Evolutionary conservation across 2,888 invertebrate species (phyloP), one percentile per base, ranked within the genome.

Genomic region (Acronicta psi): DNA sequence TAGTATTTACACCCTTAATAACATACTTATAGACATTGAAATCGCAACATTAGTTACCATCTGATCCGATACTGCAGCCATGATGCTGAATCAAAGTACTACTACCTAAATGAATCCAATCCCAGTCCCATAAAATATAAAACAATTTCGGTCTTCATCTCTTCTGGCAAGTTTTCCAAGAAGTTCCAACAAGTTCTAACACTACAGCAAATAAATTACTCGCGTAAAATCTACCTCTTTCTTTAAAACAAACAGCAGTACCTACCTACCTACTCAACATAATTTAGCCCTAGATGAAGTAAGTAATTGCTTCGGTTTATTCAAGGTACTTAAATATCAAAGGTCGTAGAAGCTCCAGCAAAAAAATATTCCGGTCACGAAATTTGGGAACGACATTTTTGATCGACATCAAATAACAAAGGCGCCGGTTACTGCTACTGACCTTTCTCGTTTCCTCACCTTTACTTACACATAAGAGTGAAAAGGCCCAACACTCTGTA

Each of bases 1-100:
- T 13, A 16, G 42, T 42, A 41, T 11, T 25, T 20, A 29, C 8
- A 25, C 47, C 36, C 51, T 65, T 65, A n/a, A 43, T 44, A 51
- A 55, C 47, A 59, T 46, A 38, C 47, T 54, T 46, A 38, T 16
- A 25, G 2, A 46, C 17, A 37, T 50, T 59, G 53, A 25, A 62
- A 49, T 46, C 14, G 42, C 53, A 23, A 59, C 59, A 66, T 65
- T 65, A 37, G 46, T 66, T 65, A 55, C 40, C 18, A 17, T 54
- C 41, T 18, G 46, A 65, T 55, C 41, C 23, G 46, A 65, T 55
- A 53, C 11, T 17, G 31, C 41, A 41, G 17, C 18, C 44, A 54
- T 36, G 54, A 51, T 65, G 54, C 34, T 59, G 42, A n/a, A n/a
- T n/a, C n/a, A n/a, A n/a, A n/a, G n/a, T n/a, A n/a, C n/a, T n/a